Base-by-base conservation (phyloP, 1,140 invertebrate species). In the Bombus difficillimus region DNA sequence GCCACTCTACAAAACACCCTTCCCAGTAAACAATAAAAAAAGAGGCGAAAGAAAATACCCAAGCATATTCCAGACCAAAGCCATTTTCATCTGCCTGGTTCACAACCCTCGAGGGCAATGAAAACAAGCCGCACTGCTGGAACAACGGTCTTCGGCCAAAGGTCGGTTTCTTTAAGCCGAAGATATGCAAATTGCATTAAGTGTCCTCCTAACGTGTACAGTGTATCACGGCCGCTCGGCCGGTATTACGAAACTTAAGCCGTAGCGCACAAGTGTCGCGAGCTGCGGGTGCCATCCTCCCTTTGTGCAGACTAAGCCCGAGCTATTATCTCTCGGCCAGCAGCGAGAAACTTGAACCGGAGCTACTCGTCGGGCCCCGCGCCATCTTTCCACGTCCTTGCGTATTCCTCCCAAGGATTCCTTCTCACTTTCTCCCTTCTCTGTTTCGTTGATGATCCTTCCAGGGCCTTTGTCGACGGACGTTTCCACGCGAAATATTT, bases 181-280 rank as follows among this genome's bases (percentile, higher is more conserved):
- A 85, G 90, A 92, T 94, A 94, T 94, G 92, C 92, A 94, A 94
- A 94, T 94, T 94, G 92, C 92, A 91, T 91, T 92, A 91, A 92
- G 88, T 91, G 88, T 88, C 59, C 32, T 32, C 39, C 71, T 74
- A 53, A 28, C 87, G 89, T 92, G 91, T 92, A 90, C 92, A 87
- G 79, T 81, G 90, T 93, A 93, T 93, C 92, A 89, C 92, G 88
- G 88, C 86, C 90, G 87, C 89, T 77, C 75, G 81, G 89, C 91
- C 87, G 92, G 92, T 92, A 93, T 94, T 93, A 93, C 92, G 92
- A 94, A 93, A 94, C 92, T 94, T 94, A 92, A 93, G 92, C 92
- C 91, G 89, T 93, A 92, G 89, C 91, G 92, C 92, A 91, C 92
- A 93, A 94, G 92, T 94, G 93, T 93, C 91, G 93, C 92, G 91